A percentile compares a stretch with the other conserved stretches of the same genome.
phyloP scores from a whole-genome alignment of 1,140 invertebrate genomes.

The Orussus abietinus region DNA sequence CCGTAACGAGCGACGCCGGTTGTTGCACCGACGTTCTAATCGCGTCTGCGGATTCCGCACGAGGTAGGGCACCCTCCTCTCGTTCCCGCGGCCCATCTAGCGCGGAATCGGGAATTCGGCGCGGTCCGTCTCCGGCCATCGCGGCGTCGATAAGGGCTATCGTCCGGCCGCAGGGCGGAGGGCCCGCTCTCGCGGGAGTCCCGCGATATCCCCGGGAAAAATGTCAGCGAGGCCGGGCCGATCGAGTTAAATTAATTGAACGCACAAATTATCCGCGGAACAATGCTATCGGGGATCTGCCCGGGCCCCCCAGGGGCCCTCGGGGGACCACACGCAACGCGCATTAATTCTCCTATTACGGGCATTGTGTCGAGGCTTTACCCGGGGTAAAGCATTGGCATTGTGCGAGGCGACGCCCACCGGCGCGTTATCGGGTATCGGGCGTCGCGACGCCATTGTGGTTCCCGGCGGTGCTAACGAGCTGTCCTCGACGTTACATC shows the following conservation, averaged over 20 bases:
- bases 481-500: constrained; percentile 37
- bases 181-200: too few relatives aligned
- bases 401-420: constrained; percentile 18
- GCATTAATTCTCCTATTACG: constrained; percentile 44
- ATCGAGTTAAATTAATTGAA: constrained; percentile 36
- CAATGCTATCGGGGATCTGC: constrained; percentile 41
- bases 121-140: too few relatives aligned
- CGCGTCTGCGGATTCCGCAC: too few relatives aligned
- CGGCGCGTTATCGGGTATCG: constrained; percentile 33
- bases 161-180: too few relatives aligned
- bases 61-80: too few relatives aligned
- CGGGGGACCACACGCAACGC: constrained; percentile 35
- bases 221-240: constrained; percentile 22
- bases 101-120: too few relatives aligned
- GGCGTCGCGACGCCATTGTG: constrained; percentile 34
- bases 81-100: too few relatives aligned
- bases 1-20: too few relatives aligned
- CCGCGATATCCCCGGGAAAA: too few relatives aligned
- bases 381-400: constrained; percentile 12
- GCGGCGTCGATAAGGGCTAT: too few relatives aligned
- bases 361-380: constrained; percentile 25
- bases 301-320: constrained; percentile 22
- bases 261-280: constrained; percentile 27
- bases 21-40: too few relatives aligned
- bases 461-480: constrained; percentile 35